Conservation (phyloP, 2,797 vertebrate genomes). For the Falco cherrug region DNA sequence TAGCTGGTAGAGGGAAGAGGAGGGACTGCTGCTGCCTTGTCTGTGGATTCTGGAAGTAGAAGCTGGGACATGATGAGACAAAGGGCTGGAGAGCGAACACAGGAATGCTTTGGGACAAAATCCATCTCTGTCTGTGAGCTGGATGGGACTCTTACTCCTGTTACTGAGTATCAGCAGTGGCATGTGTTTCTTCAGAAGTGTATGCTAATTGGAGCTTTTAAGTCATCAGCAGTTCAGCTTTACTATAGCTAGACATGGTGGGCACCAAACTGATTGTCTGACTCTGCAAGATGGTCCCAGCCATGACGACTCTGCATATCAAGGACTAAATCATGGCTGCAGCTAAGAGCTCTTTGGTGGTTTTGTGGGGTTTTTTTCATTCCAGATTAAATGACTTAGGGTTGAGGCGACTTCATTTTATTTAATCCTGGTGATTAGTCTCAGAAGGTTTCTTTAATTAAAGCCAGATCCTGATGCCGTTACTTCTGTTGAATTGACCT, state of each 20-base stretch:
- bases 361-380: not conserved
- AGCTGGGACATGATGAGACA: not conserved
- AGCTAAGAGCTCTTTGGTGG: not conserved
- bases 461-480: conserved; percentile 3
- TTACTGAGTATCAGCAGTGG: not conserved
- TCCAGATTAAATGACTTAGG: not conserved
- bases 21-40: not conserved
- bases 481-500: not conserved
- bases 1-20: not conserved
- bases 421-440: not conserved
- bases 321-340: not conserved
- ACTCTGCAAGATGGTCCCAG: not conserved
- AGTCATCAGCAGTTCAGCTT: not conserved
- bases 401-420: not conserved
- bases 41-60: not conserved
- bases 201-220: conserved; percentile 4
- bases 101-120: not conserved
- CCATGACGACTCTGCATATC: not conserved
- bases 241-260: not conserved
- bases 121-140: not conserved
- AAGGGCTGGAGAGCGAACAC: not conserved
- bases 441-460: conserved; percentile 23
- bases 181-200: not conserved
- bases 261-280: not conserved
- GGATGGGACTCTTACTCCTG: not conserved